Conservation (phyloP, 2,797 vertebrate species). For the Galaxias olidus region DNA sequence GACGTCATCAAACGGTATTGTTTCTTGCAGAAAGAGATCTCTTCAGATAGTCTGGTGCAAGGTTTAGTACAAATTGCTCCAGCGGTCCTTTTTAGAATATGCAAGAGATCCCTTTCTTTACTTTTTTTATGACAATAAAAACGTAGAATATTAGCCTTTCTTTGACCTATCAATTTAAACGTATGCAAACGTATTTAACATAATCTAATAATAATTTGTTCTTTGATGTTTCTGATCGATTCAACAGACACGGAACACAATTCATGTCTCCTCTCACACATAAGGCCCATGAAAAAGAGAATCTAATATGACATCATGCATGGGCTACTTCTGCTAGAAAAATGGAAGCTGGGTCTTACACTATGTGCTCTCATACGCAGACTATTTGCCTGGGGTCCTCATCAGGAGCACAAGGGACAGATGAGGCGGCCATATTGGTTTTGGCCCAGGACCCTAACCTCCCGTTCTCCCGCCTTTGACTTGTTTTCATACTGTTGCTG, state of each 20-base stretch:
- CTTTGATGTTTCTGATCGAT: background rate
- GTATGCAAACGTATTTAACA: too few relatives aligned
- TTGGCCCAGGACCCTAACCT: slow-evolving; percentile 59
- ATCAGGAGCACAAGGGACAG: slow-evolving; percentile 63
- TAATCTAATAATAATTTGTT: too few relatives aligned
- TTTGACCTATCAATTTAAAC: too few relatives aligned
- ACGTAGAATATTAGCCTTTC: too few relatives aligned
- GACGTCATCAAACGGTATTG: slow-evolving; percentile 36
- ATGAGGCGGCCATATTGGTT: slow-evolving; percentile 68
- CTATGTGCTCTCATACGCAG: slow-evolving; percentile 68
- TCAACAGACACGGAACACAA: slow-evolving; percentile 32
- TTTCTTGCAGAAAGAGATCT: slow-evolving; percentile 3
- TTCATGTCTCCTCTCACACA: slow-evolving; percentile 36
- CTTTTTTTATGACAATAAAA: too few relatives aligned
- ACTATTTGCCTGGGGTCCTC: slow-evolving; percentile 70
- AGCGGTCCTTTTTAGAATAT: too few relatives aligned
- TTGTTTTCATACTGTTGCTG: slow-evolving; percentile 71
- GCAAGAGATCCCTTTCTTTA: too few relatives aligned
- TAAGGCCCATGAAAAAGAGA: slow-evolving; percentile 47
- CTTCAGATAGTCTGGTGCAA: too few relatives aligned
- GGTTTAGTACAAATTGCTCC: too few relatives aligned
- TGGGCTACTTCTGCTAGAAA: slow-evolving; percentile 45
- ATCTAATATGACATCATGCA: slow-evolving; percentile 61
- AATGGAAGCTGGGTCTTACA: slow-evolving; percentile 23
- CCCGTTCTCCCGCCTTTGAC: slow-evolving; percentile 54